Conservation (phyloP, 2,888 invertebrate species). For the Mythimna lalbum region DNA sequence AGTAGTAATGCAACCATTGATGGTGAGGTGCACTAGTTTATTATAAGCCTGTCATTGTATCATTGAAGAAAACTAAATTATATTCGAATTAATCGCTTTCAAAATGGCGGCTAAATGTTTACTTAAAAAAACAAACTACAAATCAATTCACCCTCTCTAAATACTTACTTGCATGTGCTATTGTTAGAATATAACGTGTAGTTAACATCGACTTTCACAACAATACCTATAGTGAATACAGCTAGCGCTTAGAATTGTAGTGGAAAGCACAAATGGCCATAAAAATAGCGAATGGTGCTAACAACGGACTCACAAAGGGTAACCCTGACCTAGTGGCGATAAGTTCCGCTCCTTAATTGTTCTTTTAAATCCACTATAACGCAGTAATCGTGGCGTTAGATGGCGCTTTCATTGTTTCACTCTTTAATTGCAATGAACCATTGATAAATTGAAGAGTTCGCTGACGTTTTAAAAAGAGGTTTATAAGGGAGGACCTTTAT, state of each 20-base stretch:
- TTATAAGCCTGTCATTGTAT: too few species aligned
- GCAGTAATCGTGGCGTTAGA: conserved; percentile 56
- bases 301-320: conserved; percentile 55
- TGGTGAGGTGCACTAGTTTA: too few species aligned
- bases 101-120: too few species aligned
- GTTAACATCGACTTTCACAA: conserved; percentile 20
- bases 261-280: conserved; percentile 58
- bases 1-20: too few species aligned
- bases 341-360: conserved; percentile 61
- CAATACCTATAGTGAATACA: conserved; percentile 14
- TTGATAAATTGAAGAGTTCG: conserved; percentile 33
- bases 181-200: conserved; percentile 33
- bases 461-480: background rate
- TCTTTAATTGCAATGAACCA: conserved; percentile 45
- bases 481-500: too few species aligned
- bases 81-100: too few species aligned
- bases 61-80: too few species aligned
- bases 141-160: conserved; percentile 17
- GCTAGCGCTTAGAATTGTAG: conserved; percentile 29
- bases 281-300: conserved; percentile 50
- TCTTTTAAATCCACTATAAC: conserved; percentile 53
- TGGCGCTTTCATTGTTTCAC: conserved; percentile 60
- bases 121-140: background rate
- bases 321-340: conserved; percentile 61
- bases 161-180: background rate